Evolutionary conservation across 2,888 invertebrate species (phyloP), one percentile per base, ranked within the genome.

Genomic region (Leucozona laternaria): DNA sequence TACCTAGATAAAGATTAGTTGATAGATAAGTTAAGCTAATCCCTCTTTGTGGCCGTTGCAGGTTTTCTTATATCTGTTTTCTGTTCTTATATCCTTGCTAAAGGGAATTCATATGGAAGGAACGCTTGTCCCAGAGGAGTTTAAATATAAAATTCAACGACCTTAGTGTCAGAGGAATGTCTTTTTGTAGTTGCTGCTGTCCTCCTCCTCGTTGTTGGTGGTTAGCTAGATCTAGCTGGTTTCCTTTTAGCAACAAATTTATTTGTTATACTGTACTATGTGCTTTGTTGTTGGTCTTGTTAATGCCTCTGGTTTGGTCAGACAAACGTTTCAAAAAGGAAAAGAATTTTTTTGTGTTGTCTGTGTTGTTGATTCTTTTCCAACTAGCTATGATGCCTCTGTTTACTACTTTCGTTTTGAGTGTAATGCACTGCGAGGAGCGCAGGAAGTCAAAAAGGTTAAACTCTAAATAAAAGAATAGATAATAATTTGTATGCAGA

Each of bases 21-120:
- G 66, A 48, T 66, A 71, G 82, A 82, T 82, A 82, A 64, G 72
- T 78, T 78, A 57, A 78, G 58, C 77, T 82, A 82, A 82, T 82
- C 77, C 72, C 60, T 82, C 82, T 66, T 48, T 57, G 68, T 53
- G 48, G 62, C 43, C 53, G 43, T 75, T 68, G 70, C 71, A 25
- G 15, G 20, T 55, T 15, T 60, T n/a, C n/a, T n/a, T n/a, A n/a
- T n/a, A n/a, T n/a, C n/a, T n/a, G n/a, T n/a, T n/a, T n/a, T 34
- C 55, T 53, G n/a, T 22, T 43, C 31, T 60, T 45, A 50, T 11
- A 50, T 15, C 43, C 66, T 73, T 58, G 45, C 28, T 48, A n/a
- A 57, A 58, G 66, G 77, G 57, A 73, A 64, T 62, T 37, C 73
- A 53, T 64, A 34, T 3, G n/a, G 17, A 28, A 34, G 28, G 17